These are phyloP conservation scores for Mythimna ferrago DNA, from an alignment of 2,888 invertebrate species.

Conservation along the genomic window DNA sequence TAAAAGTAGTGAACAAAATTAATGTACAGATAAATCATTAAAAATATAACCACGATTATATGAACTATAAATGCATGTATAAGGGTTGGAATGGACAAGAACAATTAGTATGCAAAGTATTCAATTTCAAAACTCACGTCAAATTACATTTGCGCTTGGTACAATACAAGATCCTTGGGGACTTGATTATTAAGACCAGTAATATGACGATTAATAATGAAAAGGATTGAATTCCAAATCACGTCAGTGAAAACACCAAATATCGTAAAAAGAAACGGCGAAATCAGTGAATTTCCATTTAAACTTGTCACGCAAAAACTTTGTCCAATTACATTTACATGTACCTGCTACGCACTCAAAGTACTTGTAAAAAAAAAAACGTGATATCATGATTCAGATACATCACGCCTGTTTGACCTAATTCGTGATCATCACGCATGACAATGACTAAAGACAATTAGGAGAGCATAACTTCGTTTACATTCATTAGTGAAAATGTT, in stretches of 20 bases:
- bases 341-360: conserved; percentile 15
- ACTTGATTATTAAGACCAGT: no score
- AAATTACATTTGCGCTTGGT: no score
- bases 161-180: no score
- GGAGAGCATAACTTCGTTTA: conserved; percentile 35
- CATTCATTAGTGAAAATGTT: not conserved
- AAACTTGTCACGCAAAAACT: conserved; percentile 3
- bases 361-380: conserved; percentile 33
- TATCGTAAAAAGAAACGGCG: conserved; percentile 1
- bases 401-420: conserved; percentile 40
- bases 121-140: no score
- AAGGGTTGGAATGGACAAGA: no score
- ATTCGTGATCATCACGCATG: conserved; percentile 48
- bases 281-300: conserved; percentile 21
- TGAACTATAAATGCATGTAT: no score
- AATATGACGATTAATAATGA: no score
- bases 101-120: no score
- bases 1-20: no score
- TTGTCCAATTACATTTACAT: conserved; percentile 14
- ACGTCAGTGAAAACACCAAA: not conserved
- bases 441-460: conserved; percentile 43
- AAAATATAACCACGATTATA: no score
- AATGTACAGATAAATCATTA: no score
- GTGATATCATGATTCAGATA: conserved; percentile 43
- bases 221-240: not conserved